Percentiles rank a stretch among this genome's conserved stretches.
Conservation (phyloP, 2,797 vertebrate species). For the Gambelia wislizenii region DNA sequence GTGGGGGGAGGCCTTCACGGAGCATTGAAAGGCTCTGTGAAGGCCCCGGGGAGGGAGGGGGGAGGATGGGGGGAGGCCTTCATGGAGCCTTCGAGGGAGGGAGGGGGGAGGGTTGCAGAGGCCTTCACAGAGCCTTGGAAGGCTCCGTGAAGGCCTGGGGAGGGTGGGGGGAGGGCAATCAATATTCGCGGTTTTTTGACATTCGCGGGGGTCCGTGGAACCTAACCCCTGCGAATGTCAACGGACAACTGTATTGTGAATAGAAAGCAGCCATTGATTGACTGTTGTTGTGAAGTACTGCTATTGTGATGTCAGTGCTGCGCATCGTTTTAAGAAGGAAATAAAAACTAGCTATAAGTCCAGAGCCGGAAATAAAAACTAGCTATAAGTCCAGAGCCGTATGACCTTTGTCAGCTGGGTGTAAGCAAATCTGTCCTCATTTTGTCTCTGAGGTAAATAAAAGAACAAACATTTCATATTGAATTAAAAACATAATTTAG, state of each 20-base stretch:
- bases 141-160: too few relatives aligned
- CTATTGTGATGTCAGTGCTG: not conserved
- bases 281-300: not conserved
- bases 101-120: too few relatives aligned
- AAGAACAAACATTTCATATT: not conserved
- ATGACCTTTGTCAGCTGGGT: not conserved
- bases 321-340: not conserved
- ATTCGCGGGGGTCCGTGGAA: too few relatives aligned
- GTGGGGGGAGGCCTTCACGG: too few relatives aligned
- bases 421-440: not conserved
- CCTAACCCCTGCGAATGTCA: too few relatives aligned
- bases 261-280: accelerated
- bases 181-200: too few relatives aligned
- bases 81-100: too few relatives aligned
- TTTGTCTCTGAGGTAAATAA: not conserved
- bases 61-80: too few relatives aligned
- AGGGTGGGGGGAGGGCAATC: too few relatives aligned
- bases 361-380: not conserved
- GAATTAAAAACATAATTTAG: conserved; percentile 14
- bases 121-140: too few relatives aligned
- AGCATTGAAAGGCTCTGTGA: too few relatives aligned
- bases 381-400: not conserved
- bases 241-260: not conserved
- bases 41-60: too few relatives aligned
- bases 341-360: not conserved